phyloP scores from a whole-genome alignment of 2,888 invertebrate genomes.

The Rhagonycha lutea region DNA sequence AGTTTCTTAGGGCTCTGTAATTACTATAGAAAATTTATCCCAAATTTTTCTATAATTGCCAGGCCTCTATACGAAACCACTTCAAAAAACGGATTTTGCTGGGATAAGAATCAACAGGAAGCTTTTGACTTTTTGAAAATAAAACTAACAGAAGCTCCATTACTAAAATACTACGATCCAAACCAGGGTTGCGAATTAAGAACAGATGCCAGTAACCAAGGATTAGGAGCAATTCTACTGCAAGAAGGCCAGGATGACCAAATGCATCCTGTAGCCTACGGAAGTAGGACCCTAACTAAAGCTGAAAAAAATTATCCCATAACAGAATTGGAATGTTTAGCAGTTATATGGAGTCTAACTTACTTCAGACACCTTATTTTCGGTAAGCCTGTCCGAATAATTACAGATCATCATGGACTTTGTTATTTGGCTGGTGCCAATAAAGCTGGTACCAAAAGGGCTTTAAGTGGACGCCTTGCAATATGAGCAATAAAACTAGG shows the following conservation, averaged over 20 bases:
- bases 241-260: background rate
- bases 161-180: constrained; percentile 15
- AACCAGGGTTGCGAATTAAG: constrained; percentile 2
- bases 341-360: constrained; percentile 14
- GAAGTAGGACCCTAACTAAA: constrained; percentile 11
- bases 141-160: constrained; percentile 2
- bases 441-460: no score
- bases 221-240: constrained; percentile 7
- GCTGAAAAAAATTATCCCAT: constrained; percentile 32
- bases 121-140: no score
- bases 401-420: constrained; percentile 23
- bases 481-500: constrained; percentile 15
- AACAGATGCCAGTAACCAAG: constrained; percentile 12
- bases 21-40: constrained; percentile 9
- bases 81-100: background rate
- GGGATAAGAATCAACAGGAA: no score
- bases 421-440: no score
- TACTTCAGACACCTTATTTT: constrained; percentile 27
- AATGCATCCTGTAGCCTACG: constrained; percentile 33
- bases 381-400: constrained; percentile 24
- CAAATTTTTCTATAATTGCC: constrained; percentile 6
- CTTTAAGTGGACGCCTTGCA: no score
- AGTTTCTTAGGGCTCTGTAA: constrained; percentile 13
- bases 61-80: constrained; percentile 5
- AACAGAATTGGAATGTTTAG: constrained; percentile 27